Evolutionary conservation across 2,888 invertebrate genomes (phyloP), one percentile per base, ranked within the genome.

Genomic region (Cordilura impudica): DNA sequence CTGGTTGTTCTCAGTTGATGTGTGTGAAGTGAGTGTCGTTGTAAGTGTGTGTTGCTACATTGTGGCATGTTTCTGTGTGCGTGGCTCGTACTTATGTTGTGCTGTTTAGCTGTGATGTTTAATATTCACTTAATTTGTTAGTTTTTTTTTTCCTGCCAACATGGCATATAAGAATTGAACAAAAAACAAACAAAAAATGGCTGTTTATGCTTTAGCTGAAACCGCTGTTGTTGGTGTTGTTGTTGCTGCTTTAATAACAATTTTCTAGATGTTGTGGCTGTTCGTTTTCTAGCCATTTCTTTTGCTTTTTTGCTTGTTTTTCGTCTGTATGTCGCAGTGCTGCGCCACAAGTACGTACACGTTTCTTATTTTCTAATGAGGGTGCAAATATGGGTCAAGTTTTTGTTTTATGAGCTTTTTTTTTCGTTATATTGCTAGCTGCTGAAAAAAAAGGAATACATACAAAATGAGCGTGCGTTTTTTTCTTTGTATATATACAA

Each of bases 331-430:
- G 35, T n/a, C 4, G 35, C 2, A 4, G 12, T 39, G 35, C 35
- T 39, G 35, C 10, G 12, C 12, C 4, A 39, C 35, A 39, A 39
- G 35, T 39, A n/a, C 35, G 19, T 45, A 21, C 60, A 58, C 61
- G 18, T 43, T 69, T 39, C 26, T 60, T n/a, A 10, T 39, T 47
- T 60, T 60, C 58, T 74, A 74, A 74, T 69, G 65, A 78, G 69
- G 26, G 45, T 74, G 51, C 53, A 60, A 39, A 78, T 69, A 73
- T 78, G 65, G 73, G 78, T 78, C 78, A 78, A 78, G 78, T 78
- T 78, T 73, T 78, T 78, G 73, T 73, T 69, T 58, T 58, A 2
- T 51, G 2, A 18, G 10, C 39, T 8, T 43, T 63, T 12, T 45
- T 63, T 26, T n/a, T n/a, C n/a, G n/a, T n/a, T n/a, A n/a, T n/a